Conservation (phyloP, 2,888 invertebrate species). For the Pyrrhosoma nymphula region DNA sequence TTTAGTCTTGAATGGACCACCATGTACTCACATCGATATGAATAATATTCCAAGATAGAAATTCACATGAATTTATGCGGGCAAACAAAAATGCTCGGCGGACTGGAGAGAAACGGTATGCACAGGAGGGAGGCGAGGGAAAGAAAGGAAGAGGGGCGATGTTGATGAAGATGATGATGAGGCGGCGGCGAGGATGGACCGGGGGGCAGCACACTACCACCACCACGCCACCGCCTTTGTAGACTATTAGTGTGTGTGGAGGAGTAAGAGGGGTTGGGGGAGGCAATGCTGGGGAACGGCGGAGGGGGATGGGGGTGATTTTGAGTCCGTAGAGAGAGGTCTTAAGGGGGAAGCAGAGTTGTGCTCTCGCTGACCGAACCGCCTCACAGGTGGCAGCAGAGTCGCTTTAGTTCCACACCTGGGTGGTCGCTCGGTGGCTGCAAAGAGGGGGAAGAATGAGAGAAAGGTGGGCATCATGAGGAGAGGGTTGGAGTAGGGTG, state of each 20-base stretch:
- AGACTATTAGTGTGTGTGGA: background rate
- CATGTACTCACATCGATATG: too few relatives aligned
- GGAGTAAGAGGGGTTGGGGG: background rate
- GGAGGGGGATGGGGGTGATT: background rate
- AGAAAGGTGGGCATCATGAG: conserved; percentile 66
- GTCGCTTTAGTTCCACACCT: conserved; percentile 70
- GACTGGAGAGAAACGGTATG: too few relatives aligned
- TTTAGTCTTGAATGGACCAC: too few relatives aligned
- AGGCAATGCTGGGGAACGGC: background rate
- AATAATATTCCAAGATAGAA: too few relatives aligned
- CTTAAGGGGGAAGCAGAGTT: conserved; percentile 27
- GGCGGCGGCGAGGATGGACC: background rate
- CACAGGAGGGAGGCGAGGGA: background rate
- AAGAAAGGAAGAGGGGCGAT: background rate
- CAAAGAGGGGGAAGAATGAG: conserved; percentile 12
- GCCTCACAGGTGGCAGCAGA: conserved; percentile 71
- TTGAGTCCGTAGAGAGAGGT: background rate
- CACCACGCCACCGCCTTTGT: background rate
- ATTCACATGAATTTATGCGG: background rate
- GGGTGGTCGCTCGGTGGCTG: conserved; percentile 70
- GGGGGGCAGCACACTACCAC: background rate
- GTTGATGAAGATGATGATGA: conserved; percentile 6
- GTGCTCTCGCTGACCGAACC: conserved; percentile 69
- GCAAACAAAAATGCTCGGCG: background rate
- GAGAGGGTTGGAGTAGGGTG: background rate